phyloP scores from a whole-genome alignment of 30 jellyfish, hydroid and myxozoan genomes.

The Aurelia sp. region DNA sequence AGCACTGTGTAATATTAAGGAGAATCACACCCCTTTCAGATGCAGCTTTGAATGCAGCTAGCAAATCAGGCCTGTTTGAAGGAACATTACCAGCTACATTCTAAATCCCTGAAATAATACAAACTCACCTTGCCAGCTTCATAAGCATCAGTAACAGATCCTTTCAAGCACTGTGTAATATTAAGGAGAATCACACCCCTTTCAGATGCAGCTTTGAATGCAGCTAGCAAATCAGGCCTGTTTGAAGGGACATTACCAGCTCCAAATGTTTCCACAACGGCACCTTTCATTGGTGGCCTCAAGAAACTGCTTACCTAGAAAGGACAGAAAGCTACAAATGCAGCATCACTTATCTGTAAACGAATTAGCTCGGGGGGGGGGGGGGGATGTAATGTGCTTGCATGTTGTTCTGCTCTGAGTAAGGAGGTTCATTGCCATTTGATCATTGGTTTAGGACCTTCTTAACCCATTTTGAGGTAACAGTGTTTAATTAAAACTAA shows the following conservation, averaged over 20 bases:
- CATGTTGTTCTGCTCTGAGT: no score
- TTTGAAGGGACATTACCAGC: conserved; percentile 97
- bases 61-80: conserved; percentile 91
- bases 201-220: conserved; percentile 81
- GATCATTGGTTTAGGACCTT: no score
- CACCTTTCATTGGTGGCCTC: conserved; percentile 94
- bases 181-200: conserved; percentile 83
- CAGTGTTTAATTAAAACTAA: no score
- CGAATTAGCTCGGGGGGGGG: no score
- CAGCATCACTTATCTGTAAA: no score
- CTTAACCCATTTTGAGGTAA: no score
- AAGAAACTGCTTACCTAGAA: conserved; percentile 69
- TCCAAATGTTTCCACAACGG: conserved; percentile 95
- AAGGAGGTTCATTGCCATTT: no score
- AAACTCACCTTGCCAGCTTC: conserved; percentile 88
- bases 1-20: conserved; percentile 89
- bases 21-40: conserved; percentile 84
- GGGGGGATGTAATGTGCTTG: no score
- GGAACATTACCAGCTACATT: conserved; percentile 96
- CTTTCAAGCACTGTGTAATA: conserved; percentile 90
- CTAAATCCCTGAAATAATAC: no score
- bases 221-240: conserved; percentile 92
- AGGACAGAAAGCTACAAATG: no score
- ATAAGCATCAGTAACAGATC: conserved; percentile 94
- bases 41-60: conserved; percentile 84